These are phyloP conservation scores for Macroteleia sp. DNA, from an alignment of 2,888 invertebrate species.

Conservation along the genomic window DNA sequence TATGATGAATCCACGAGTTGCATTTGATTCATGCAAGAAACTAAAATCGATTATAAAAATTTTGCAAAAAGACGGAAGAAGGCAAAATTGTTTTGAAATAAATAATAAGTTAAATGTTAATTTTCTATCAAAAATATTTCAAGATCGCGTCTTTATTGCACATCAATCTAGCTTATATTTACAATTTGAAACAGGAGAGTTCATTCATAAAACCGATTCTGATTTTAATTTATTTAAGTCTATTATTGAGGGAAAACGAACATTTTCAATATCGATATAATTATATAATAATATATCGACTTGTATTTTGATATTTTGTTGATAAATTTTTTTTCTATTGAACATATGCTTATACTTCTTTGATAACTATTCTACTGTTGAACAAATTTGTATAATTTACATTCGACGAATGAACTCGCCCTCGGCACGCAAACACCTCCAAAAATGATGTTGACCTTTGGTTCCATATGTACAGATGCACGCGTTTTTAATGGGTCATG, in stretches of 20 bases:
- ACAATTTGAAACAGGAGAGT: conserved; percentile 2
- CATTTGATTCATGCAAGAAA: not conserved
- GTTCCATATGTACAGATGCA: conserved; percentile 32
- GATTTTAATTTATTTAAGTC: no score
- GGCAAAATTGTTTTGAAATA: not conserved
- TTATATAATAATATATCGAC: no score
- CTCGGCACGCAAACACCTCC: not conserved
- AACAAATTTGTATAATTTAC: no score
- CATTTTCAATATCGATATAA: no score
- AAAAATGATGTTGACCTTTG: conserved; percentile 20
- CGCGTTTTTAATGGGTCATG: conserved; percentile 16
- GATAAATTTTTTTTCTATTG: no score
- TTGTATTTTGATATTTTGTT: no score
- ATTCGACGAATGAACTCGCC: conserved; percentile 7
- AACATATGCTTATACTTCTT: no score
- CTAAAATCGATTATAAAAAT: not conserved
- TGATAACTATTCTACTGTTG: no score
- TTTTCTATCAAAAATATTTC: conserved; percentile 22
- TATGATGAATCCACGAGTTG: not conserved
- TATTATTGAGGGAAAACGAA: no score
- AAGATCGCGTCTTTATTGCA: conserved; percentile 11
- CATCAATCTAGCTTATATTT: conserved; percentile 13
- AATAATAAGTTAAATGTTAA: not conserved
- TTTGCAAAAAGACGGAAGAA: not conserved
- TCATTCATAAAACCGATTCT: no score